Percentiles rank a stretch among this genome's conserved stretches.
These are phyloP conservation scores for Tamandua tetradactyla DNA, from an alignment of 2,797 vertebrate genomes.

Conservation along the genomic window DNA sequence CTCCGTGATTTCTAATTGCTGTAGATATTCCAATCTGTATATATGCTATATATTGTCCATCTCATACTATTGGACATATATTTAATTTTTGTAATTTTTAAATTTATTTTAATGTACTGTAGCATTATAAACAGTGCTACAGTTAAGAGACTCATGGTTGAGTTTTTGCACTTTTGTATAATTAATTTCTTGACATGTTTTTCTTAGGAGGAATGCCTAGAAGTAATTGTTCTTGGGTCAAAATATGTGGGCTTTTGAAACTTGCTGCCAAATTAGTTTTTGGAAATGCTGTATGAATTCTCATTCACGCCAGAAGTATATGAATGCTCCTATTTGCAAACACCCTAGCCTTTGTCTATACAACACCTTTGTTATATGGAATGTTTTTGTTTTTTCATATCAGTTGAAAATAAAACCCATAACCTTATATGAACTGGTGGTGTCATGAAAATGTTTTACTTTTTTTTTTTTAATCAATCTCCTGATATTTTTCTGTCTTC, in stretches of 20 bases:
- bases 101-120: neutral
- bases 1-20: neutral
- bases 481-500: neutral
- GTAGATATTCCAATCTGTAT: neutral
- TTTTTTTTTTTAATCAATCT: neutral
- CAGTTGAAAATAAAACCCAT: constrained; percentile 22
- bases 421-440: neutral
- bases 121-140: neutral
- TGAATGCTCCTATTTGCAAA: constrained; percentile 14
- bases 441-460: constrained; percentile 8
- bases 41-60: neutral
- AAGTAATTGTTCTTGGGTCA: neutral
- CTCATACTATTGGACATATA: neutral
- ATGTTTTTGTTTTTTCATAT: neutral
- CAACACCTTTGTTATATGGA: neutral
- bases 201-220: neutral
- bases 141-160: neutral
- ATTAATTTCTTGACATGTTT: neutral
- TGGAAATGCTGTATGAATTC: constrained; percentile 20
- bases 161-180: neutral
- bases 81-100: too few relatives aligned
- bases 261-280: neutral
- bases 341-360: neutral
- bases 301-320: neutral
- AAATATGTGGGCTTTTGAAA: neutral